Conservation (phyloP, 1,140 invertebrate species). For the Polypedilum pembai region DNA sequence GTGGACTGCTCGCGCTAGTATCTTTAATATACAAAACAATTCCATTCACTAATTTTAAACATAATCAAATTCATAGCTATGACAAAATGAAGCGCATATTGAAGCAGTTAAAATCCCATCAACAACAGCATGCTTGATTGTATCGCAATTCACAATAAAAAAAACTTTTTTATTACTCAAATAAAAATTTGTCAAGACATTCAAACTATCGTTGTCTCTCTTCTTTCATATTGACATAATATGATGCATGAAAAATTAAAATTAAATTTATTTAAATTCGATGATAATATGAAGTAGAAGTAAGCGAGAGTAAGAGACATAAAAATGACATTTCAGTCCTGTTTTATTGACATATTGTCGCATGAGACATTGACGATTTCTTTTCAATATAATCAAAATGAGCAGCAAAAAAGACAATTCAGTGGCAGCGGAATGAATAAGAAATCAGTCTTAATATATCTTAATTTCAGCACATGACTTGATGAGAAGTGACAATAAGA, state of each 20-base stretch:
- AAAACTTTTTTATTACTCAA: too few relatives aligned
- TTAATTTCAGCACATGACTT: constrained; percentile 12
- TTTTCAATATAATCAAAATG: constrained; percentile 5
- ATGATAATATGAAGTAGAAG: neutral
- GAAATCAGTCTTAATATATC: constrained; percentile 7
- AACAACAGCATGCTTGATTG: too few relatives aligned
- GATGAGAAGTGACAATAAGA: constrained; percentile 17
- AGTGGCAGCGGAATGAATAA: neutral
- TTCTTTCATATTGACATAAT: constrained; percentile 1
- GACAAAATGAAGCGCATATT: too few relatives aligned
- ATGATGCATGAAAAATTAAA: constrained; percentile 7
- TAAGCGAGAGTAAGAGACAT: neutral
- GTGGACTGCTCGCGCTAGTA: too few relatives aligned
- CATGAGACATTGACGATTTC: neutral
- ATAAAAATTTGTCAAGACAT: neutral
- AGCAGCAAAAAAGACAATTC: neutral
- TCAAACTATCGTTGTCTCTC: neutral
- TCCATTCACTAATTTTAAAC: too few relatives aligned
- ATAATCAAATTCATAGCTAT: too few relatives aligned
- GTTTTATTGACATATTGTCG: constrained; percentile 4
- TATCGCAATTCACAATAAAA: too few relatives aligned
- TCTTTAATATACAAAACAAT: too few relatives aligned
- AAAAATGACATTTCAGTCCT: constrained; percentile 17
- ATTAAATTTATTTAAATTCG: constrained; percentile 14
- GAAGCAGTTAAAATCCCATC: too few relatives aligned